Evolutionary conservation across 2,113 vertebrate genomes (phyloP), one percentile per base, ranked within the genome.

Genomic region (Plotosus lineatus): DNA sequence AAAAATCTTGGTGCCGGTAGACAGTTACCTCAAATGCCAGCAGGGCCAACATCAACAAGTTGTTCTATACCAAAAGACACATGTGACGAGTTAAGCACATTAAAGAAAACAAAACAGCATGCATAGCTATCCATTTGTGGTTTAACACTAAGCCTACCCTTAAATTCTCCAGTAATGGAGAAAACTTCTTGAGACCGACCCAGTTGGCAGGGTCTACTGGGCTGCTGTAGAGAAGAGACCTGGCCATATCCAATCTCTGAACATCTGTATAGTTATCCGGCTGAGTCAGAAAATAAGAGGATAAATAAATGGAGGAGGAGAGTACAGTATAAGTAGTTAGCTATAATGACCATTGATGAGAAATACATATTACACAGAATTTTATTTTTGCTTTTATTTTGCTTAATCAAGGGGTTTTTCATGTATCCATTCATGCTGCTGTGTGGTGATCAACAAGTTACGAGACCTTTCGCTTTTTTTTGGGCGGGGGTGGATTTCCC

Each of bases 11-110:
- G 86, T 99, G 98, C 44, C 97, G 95, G 84, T 98, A 98, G 87
- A 99, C 91, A 40, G 97, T 99, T 58, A 98, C 96, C 91, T 99
- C 97, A 38, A 98, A 98, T 11, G 95, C 96, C 87, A 99, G 83
- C 78, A 99, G 92, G 71, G 95, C 97, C 86, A 99, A 82, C 95
- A 99, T 97, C 88, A 98, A 61, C 46, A 99, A 91, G 77, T 99
- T 98, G 88, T 97, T 94, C 98, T 99, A 33, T 21, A 58, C 55
- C 61, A 33, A 78, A 42, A 78, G 38, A 56, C 3, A 75, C 11
- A 48, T 38, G 23, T 69, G 42, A 75, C n/a, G 68, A 79, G 8
- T 44, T 36, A 73, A 44, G 56, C 38, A 53, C n/a, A 80, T 21
- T 48, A 36, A 76, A 23, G 11, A 12, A 63, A 31, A 15, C 50